Evolutionary conservation across 2,113 vertebrate species (phyloP).

Genomic region (Lophura nycthemera): DNA sequence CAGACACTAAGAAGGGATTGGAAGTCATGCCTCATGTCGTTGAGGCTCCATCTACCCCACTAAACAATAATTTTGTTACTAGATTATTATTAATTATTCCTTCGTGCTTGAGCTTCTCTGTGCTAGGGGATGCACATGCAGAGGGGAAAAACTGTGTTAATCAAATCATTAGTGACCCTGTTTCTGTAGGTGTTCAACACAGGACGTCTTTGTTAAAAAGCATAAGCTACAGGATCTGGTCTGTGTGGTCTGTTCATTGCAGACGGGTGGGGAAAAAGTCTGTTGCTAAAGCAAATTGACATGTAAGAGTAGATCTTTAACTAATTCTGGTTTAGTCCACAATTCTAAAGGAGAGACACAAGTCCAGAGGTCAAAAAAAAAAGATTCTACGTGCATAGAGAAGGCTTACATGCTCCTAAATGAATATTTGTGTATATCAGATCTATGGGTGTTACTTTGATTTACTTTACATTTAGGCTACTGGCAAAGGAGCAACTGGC

Average conservation of each 20-base stretch:
- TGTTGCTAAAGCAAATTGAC: not conserved
- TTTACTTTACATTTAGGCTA: not conserved
- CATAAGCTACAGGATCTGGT: not conserved
- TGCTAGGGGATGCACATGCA: not conserved
- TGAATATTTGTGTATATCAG: not conserved
- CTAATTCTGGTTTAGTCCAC: not conserved
- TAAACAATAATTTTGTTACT: not conserved
- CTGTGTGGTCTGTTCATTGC: rapidly evolving
- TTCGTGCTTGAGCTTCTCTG: rapidly evolving
- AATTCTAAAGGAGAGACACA: not conserved
- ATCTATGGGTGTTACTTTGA: not conserved
- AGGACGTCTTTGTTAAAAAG: not conserved
- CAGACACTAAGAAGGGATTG: not conserved
- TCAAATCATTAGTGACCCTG: not conserved
- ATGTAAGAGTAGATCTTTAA: not conserved
- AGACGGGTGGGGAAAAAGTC: not conserved
- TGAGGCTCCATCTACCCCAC: not conserved
- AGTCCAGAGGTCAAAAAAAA: not conserved
- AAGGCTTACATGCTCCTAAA: not conserved
- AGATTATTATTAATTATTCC: not conserved
- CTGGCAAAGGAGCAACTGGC: not conserved
- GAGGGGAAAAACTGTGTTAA: not conserved
- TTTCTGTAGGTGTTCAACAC: not conserved
- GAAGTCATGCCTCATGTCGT: not conserved
- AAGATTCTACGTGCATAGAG: not conserved